Evolutionary conservation across 2,888 invertebrate genomes (phyloP), one percentile per base, ranked within the genome.

Genomic region (Malachius bipustulatus): DNA sequence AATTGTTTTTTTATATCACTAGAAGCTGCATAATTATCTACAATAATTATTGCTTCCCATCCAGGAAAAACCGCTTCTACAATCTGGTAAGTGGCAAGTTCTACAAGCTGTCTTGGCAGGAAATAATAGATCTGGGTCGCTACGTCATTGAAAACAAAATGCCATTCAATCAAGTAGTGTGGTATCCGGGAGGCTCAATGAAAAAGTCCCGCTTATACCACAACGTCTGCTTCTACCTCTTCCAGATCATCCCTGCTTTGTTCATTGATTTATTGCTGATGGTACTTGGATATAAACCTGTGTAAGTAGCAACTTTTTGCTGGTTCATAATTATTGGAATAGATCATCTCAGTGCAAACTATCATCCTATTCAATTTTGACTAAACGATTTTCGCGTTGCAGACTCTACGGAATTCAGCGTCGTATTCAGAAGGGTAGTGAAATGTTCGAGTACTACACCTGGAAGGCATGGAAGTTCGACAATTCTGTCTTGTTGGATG

Each of bases 161-260:
- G 36, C 93, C 93, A 0, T 69, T 91, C 12, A 88, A 90, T 48
- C 78, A 81, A 2, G 80, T 89, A 2, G 73, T 79, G 49, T 82
- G 88, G 87, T 73, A 49, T 58, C 89, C 89, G 0, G 84, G 84
- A 3, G 88, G 88, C 2, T 81, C 80, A 0, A 83, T 88, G 79
- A 87, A 87, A 54, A 79, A 74, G 44, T 80, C 76, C 31, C 73
- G 79, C 16, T 55, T 80, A 2, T 54, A 81, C 40, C 89, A 94
- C 63, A 79, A 80, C 52, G 71, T 90, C 40, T 85, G 85, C 57
- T 74, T 84, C 42, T 60, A 90, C 35, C 66, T 93, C 35, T 89
- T 89, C 63, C 97, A 97, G 62, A 77, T 85, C 68, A 63, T 93
- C 33, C 96, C 96, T 0, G 96, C 96, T 1, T 67, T 90, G 34